Conservation (phyloP, 2,888 invertebrate genomes). For the Sinhomidia bicolor region DNA sequence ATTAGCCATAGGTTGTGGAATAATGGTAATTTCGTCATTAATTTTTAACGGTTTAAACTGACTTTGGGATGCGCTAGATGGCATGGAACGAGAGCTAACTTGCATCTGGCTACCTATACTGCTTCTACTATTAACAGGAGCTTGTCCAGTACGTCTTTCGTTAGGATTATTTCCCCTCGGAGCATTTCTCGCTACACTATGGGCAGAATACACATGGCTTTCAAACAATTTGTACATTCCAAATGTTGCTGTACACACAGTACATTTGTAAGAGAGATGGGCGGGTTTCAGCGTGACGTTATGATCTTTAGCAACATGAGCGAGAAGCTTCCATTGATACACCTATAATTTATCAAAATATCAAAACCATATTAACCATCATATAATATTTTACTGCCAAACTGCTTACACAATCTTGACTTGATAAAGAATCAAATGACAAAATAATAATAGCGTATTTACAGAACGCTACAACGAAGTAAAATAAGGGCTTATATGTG, state of each 20-base stretch:
- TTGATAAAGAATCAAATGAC: too few relatives aligned
- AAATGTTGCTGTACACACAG: slow-evolving; percentile 96
- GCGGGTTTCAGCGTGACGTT: slow-evolving; percentile 95
- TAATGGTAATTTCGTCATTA: slow-evolving; percentile 94
- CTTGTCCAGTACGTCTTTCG: slow-evolving; percentile 75
- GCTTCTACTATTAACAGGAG: slow-evolving; percentile 80
- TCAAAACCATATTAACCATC: too few relatives aligned
- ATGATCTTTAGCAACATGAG: slow-evolving; percentile 96
- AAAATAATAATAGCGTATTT: too few relatives aligned
- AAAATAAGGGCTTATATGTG: too few relatives aligned
- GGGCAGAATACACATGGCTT: slow-evolving; percentile 96
- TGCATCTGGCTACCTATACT: slow-evolving; percentile 77
- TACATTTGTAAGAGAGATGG: slow-evolving; percentile 96
- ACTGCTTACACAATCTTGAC: too few relatives aligned
- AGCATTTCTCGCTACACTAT: slow-evolving; percentile 87
- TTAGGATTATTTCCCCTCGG: slow-evolving; percentile 86
- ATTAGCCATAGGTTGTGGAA: slow-evolving; percentile 88
- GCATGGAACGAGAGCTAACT: slow-evolving; percentile 73
- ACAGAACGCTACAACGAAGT: too few relatives aligned
- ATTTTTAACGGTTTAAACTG: slow-evolving; percentile 90
- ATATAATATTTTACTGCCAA: too few relatives aligned
- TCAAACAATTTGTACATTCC: slow-evolving; percentile 98
- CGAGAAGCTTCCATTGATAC: slow-evolving; percentile 95
- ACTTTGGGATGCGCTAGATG: slow-evolving; percentile 68
- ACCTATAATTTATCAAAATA: slow-evolving; percentile 84